These are phyloP conservation scores for Drosophila leontia DNA, from an alignment of 1,140 invertebrate genomes.

Conservation along the genomic window DNA sequence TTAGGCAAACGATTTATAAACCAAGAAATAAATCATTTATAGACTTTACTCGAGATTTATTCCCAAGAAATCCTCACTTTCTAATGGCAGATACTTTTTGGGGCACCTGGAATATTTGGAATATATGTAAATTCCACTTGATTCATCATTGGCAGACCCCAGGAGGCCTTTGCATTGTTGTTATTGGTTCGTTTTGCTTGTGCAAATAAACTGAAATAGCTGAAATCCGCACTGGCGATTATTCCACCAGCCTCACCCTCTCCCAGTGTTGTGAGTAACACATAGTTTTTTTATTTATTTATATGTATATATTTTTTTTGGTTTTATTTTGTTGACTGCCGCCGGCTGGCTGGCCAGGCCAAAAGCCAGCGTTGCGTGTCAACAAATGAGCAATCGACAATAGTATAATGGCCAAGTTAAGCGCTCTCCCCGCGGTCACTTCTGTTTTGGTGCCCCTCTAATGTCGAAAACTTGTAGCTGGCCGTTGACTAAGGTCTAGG, in stretches of 20 bases:
- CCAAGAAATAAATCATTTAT: neutral
- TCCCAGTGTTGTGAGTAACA: conserved; percentile 11
- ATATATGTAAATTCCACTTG: conserved; percentile 30
- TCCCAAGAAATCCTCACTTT: neutral
- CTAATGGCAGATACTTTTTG: conserved; percentile 14
- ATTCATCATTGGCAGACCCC: conserved; percentile 22
- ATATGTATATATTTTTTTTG: neutral
- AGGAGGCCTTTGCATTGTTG: conserved; percentile 23
- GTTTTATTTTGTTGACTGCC: conserved; percentile 34
- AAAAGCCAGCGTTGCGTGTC: conserved; percentile 67
- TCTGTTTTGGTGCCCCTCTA: conserved; percentile 5
- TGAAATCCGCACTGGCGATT: conserved; percentile 29
- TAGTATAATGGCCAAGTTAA: conserved; percentile 69
- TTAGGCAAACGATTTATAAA: neutral
- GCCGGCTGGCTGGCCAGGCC: conserved; percentile 23
- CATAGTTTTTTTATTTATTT: conserved; percentile 24
- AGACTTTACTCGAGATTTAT: neutral
- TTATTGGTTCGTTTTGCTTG: conserved; percentile 26
- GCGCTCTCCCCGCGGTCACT: conserved; percentile 37
- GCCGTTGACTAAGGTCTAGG: conserved; percentile 48
- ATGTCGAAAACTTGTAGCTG: conserved; percentile 36
- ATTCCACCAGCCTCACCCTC: conserved; percentile 3
- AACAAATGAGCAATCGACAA: conserved; percentile 75
- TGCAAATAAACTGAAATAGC: conserved; percentile 44
- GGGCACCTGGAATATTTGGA: conserved; percentile 1